Evolutionary conservation across 2,888 invertebrate genomes (phyloP), one percentile per base, ranked within the genome.

Genomic region (Protonemura montana): DNA sequence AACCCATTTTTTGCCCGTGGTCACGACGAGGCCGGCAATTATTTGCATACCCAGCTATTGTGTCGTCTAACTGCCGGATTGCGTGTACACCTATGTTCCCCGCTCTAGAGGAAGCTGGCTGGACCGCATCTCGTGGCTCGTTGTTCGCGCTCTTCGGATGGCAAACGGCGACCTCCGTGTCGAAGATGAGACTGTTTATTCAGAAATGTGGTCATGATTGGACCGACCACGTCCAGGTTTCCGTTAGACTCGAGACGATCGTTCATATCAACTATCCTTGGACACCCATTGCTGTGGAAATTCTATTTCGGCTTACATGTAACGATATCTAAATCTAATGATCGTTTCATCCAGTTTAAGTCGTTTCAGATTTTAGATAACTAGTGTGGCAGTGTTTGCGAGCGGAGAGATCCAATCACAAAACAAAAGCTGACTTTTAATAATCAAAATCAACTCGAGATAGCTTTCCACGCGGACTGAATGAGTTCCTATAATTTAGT

Each of bases 161-260:
- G 28, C 28, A 78, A 78, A 78, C 26, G 78, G 26, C n/a, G 26
- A 25, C 1, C 78, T 5, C 78, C 78, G 78, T 28, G 78, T 10
- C 10, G 78, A 78, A 78, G 78, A 78, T 78, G 78, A 78, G 25
- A 28, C 78, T 78, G 78, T 78, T 78, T 78, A 78, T 78, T 21
- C 78, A 78, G 78, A 78, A 78, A 78, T 78, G 78, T 78, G 78
- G 78, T 78, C 78, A n/a, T 21, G 78, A 26, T 10, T 78, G 26
- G 7, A 5, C 77, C 5, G 59, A 2, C 13, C 59, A 21, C 21
- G 59, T 59, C 59, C 16, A 21, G 21, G 1, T 59, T 59, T 59
- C 59, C 59, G 59, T 59, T 59, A 59, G 59, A 10, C 7, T 10
- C 35, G 35, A 3, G 35, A 10, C n/a, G n/a, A n/a, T n/a, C n/a